phyloP scores from a whole-genome alignment of 2,888 invertebrate species.

The Tiphia femorata region DNA sequence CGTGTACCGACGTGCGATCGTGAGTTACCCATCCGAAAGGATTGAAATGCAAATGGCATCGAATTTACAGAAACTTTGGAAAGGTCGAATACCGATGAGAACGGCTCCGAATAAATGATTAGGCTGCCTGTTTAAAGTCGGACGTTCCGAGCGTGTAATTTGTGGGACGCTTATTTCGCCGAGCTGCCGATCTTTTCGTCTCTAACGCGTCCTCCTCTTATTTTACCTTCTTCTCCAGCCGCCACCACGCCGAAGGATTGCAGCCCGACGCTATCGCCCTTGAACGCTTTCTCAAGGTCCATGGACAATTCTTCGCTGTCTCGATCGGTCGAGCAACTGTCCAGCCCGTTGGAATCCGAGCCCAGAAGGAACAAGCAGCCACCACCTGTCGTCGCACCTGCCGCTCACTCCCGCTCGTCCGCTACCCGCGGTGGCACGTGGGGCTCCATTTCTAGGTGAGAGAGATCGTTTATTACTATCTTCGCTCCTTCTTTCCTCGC shows the following conservation, averaged over 20 bases:
- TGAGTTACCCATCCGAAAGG: no score
- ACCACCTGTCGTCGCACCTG: slow-evolving; percentile 66
- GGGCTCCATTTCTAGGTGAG: slow-evolving; percentile 85
- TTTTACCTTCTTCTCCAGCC: slow-evolving; percentile 57
- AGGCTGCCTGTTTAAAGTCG: no score
- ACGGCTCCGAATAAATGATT: no score
- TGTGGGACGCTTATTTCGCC: no score
- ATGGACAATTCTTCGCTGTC: slow-evolving; percentile 73
- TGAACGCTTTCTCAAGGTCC: slow-evolving; percentile 85
- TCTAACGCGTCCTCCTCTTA: background rate
- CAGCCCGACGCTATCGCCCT: slow-evolving; percentile 85
- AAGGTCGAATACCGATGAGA: no score
- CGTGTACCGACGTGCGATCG: no score
- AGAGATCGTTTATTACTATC: no score
- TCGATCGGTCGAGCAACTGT: slow-evolving; percentile 83
- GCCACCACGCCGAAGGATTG: slow-evolving; percentile 87
- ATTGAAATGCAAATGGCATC: no score
- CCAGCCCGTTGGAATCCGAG: slow-evolving; percentile 82
- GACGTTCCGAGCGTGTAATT: no score
- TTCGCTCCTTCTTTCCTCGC: no score
- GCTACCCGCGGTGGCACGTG: slow-evolving; percentile 81
- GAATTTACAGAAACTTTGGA: no score
- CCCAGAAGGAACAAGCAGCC: slow-evolving; percentile 68
- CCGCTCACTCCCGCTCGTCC: slow-evolving; percentile 65
- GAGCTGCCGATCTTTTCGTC: no score